These are phyloP conservation scores for Drosophila littoralis DNA, from an alignment of 1,140 invertebrate species.

Conservation along the genomic window DNA sequence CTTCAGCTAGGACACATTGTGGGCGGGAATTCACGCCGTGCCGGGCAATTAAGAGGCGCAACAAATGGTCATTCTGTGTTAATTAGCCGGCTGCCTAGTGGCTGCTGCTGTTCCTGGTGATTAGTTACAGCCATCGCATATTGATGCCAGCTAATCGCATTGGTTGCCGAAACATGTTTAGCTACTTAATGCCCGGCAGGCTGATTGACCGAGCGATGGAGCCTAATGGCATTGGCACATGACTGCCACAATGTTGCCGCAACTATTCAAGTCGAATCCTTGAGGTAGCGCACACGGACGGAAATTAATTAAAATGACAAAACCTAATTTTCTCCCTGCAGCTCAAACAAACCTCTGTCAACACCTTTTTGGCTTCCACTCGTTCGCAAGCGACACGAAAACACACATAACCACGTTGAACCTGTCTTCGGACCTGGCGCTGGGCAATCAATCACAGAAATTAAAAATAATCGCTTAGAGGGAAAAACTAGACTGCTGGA, in stretches of 20 bases:
- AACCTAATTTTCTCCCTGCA: conserved; percentile 6
- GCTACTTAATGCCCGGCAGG: conserved; percentile 38
- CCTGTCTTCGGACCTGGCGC: not conserved
- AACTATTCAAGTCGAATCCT: conserved; percentile 18
- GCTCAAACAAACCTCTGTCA: conserved; percentile 2
- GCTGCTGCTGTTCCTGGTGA: not conserved
- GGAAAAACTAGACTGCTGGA: conserved; percentile 4
- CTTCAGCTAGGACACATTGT: conserved; percentile 20
- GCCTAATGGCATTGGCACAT: conserved; percentile 29
- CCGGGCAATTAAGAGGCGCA: conserved; percentile 66
- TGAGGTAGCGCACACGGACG: conserved; percentile 8
- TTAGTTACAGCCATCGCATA: conserved; percentile 34
- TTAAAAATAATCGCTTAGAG: conserved; percentile 52
- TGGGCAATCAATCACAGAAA: conserved; percentile 60
- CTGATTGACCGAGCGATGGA: conserved; percentile 33
- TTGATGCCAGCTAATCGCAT: conserved; percentile 55
- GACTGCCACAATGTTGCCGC: conserved; percentile 36
- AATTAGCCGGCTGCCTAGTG: conserved; percentile 48
- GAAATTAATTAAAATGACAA: conserved; percentile 49
- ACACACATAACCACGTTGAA: not conserved
- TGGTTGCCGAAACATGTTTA: conserved; percentile 35
- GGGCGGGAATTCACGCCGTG: conserved; percentile 1
- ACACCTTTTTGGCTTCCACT: conserved; percentile 6
- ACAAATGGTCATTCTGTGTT: conserved; percentile 74
- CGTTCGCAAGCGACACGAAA: too few relatives aligned